Percentiles rank a stretch among this genome's conserved stretches.
Evolutionary conservation across 2,888 invertebrate species (phyloP).

Genomic region (Altica lythri): DNA sequence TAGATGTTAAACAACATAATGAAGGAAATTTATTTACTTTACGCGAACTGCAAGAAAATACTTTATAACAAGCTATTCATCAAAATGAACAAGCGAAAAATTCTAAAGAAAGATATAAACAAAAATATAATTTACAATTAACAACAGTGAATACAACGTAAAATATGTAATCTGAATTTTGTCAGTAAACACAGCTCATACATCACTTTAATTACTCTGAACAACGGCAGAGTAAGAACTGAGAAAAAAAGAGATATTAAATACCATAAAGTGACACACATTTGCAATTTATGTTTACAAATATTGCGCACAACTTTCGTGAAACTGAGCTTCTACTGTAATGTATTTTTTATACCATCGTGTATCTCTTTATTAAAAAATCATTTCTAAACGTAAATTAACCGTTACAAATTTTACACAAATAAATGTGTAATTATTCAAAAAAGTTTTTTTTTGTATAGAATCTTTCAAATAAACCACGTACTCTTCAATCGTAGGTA

Average conservation of each 20-base stretch:
- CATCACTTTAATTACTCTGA: constrained; percentile 7
- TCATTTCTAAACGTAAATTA: background rate
- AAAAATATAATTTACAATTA: constrained; percentile 21
- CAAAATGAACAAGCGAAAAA: constrained; percentile 11
- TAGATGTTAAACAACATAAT: constrained; percentile 25
- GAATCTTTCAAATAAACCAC: too few species aligned
- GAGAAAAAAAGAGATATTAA: constrained; percentile 2
- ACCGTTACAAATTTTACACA: background rate
- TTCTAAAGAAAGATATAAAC: constrained; percentile 8
- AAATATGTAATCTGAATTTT: constrained; percentile 18
- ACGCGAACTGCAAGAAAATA: constrained; percentile 16
- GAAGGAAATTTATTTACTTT: constrained; percentile 26
- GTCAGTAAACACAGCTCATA: constrained; percentile 9
- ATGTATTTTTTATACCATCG: background rate
- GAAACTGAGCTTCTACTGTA: background rate
- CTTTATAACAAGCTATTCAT: constrained; percentile 20
- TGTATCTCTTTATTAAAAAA: background rate
- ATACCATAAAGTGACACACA: background rate
- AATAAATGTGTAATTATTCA: too few species aligned
- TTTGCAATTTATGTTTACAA: constrained; percentile 12
- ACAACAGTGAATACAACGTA: constrained; percentile 21
- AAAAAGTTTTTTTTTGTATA: too few species aligned
- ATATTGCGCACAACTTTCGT: background rate
- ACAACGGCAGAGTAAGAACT: background rate
- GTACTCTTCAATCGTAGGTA: too few species aligned